Conservation (phyloP, 2,888 invertebrate genomes). For the Zygothrica quintamaculata region DNA sequence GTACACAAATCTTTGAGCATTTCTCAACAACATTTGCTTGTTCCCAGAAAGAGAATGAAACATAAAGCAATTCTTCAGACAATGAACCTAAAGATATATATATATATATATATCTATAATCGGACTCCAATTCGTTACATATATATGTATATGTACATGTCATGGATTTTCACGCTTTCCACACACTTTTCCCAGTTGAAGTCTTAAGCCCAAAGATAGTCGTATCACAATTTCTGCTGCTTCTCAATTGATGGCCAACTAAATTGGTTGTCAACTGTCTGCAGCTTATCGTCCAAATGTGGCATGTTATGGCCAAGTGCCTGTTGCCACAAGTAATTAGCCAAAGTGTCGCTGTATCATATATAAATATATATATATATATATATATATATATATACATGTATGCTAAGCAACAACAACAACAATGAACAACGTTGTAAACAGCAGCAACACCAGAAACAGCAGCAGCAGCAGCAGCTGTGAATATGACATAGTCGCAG, state of each 20-base stretch:
- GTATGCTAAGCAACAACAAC: constrained; percentile 8
- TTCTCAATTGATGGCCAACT: neutral
- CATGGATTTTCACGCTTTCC: constrained; percentile 14
- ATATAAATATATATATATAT: too few relatives aligned
- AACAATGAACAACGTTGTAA: constrained; percentile 27
- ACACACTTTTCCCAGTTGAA: constrained; percentile 6
- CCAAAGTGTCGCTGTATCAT: constrained; percentile 66
- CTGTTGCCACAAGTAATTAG: constrained; percentile 70
- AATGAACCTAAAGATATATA: too few relatives aligned
- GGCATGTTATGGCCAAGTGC: constrained; percentile 40
- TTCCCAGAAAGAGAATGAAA: too few relatives aligned
- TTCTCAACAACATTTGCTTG: too few relatives aligned
- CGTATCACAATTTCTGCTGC: neutral
- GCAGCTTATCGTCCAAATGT: constrained; percentile 39
- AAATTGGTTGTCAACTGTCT: constrained; percentile 39
- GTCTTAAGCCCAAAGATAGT: constrained; percentile 18
- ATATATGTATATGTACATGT: too few relatives aligned
- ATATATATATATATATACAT: too few relatives aligned
- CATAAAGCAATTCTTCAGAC: too few relatives aligned
- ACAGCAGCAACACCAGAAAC: constrained; percentile 28
- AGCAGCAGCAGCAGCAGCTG: constrained; percentile 33
- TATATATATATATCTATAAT: too few relatives aligned
- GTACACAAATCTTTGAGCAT: too few relatives aligned
- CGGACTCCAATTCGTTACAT: too few relatives aligned
- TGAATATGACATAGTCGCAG: constrained; percentile 44